Evolutionary conservation across 2,888 invertebrate species (phyloP).

Genomic region (Tortricodes alternella): DNA sequence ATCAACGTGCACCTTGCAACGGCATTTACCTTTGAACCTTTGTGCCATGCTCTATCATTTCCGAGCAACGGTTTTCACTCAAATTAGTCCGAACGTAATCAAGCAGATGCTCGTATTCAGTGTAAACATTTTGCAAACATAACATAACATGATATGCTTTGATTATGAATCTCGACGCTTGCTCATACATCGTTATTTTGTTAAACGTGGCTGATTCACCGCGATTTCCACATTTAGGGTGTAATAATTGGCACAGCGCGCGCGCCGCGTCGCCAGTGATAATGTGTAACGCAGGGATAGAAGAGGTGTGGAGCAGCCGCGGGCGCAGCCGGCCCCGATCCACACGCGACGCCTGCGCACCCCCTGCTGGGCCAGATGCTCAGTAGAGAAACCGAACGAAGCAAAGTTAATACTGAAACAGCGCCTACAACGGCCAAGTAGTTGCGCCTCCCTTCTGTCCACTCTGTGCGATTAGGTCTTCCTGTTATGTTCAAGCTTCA

Average conservation of each 20-base stretch:
- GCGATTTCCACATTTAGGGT: slow-evolving; percentile 44
- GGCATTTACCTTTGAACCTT: slow-evolving; percentile 10
- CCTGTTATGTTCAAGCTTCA: slow-evolving; percentile 78
- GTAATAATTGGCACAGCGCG: slow-evolving; percentile 50
- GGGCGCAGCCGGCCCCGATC: slow-evolving; percentile 75
- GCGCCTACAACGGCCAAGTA: slow-evolving; percentile 79
- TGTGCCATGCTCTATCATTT: slow-evolving; percentile 9
- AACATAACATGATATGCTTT: slow-evolving; percentile 7
- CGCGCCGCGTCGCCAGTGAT: slow-evolving; percentile 73
- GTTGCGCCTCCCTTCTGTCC: slow-evolving; percentile 81
- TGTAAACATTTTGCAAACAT: too few relatives aligned
- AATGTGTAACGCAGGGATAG: slow-evolving; percentile 83
- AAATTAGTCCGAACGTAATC: slow-evolving; percentile 5
- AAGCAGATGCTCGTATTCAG: slow-evolving; percentile 13
- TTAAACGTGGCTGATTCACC: slow-evolving; percentile 36
- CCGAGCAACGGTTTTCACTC: background rate
- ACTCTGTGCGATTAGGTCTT: slow-evolving; percentile 79
- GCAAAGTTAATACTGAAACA: slow-evolving; percentile 84
- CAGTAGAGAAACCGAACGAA: slow-evolving; percentile 85
- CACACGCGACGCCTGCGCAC: slow-evolving; percentile 90
- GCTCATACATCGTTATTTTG: slow-evolving; percentile 32
- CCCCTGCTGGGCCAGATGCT: slow-evolving; percentile 91
- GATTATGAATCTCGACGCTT: slow-evolving; percentile 32
- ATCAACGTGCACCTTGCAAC: background rate
- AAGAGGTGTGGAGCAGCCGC: slow-evolving; percentile 70